These are phyloP conservation scores for Polyergus mexicanus DNA, from an alignment of 1,140 invertebrate species.

Conservation along the genomic window DNA sequence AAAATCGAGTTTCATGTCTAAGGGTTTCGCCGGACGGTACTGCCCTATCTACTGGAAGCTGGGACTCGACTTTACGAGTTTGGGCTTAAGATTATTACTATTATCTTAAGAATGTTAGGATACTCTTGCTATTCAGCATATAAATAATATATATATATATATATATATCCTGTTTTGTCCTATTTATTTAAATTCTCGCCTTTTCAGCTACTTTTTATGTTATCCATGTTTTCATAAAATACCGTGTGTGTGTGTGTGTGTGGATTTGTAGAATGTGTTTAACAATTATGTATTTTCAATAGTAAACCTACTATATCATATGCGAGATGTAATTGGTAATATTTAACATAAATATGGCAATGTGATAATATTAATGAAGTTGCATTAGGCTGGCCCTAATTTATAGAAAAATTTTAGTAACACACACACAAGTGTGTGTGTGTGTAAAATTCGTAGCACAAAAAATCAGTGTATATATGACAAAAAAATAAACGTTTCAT, in stretches of 20 bases:
- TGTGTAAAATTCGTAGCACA: conserved; percentile 54
- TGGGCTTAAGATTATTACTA: conserved; percentile 80
- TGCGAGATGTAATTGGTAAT: conserved; percentile 19
- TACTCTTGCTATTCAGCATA: conserved; percentile 17
- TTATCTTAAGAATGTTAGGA: conserved; percentile 13
- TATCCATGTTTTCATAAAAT: conserved; percentile 22
- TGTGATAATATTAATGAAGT: conserved; percentile 70
- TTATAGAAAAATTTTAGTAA: conserved; percentile 72
- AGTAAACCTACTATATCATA: conserved; percentile 15
- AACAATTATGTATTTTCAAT: not conserved
- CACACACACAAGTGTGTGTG: too few species aligned
- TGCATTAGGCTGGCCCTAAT: conserved; percentile 81
- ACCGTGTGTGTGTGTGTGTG: too few species aligned
- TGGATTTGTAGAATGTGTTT: conserved; percentile 13
- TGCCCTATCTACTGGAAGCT: conserved; percentile 98
- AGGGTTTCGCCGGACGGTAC: conserved; percentile 99
- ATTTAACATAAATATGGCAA: conserved; percentile 39
- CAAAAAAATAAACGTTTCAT: conserved; percentile 64
- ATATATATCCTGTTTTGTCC: conserved; percentile 19
- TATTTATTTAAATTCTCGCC: conserved; percentile 40
- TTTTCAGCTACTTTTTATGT: conserved; percentile 23
- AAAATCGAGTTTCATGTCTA: conserved; percentile 98
- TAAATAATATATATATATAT: conserved; percentile 7
- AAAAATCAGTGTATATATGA: conserved; percentile 49
- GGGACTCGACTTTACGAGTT: conserved; percentile 98